Evolutionary conservation across 2,888 invertebrate genomes (phyloP).

Genomic region (Halictus quadricinctus): DNA sequence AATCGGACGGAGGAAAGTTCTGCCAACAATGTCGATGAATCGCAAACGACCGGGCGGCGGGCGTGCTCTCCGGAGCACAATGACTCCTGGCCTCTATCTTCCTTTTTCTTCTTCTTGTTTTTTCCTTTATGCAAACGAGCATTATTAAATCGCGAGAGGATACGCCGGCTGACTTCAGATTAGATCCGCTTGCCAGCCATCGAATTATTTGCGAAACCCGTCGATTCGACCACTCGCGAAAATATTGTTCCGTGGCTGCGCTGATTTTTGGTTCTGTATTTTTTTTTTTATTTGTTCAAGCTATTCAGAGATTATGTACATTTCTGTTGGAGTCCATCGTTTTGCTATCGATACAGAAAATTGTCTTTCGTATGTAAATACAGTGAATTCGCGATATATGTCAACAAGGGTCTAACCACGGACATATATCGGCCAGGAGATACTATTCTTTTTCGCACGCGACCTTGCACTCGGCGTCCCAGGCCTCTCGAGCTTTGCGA

Average conservation of each 20-base stretch:
- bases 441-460: too few species aligned
- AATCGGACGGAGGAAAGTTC: slow-evolving; percentile 68
- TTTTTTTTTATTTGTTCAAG: too few species aligned
- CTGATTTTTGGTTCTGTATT: neutral
- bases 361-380: too few species aligned
- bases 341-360: too few species aligned
- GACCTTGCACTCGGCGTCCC: too few species aligned
- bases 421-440: too few species aligned
- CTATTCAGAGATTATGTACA: too few species aligned
- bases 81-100: neutral
- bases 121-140: neutral
- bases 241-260: neutral
- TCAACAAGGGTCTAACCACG: too few species aligned
- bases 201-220: neutral
- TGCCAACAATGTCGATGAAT: slow-evolving; percentile 46
- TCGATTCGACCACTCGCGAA: neutral
- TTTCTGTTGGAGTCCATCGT: too few species aligned
- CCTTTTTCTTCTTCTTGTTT: neutral
- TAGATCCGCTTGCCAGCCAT: neutral
- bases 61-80: slow-evolving; percentile 2
- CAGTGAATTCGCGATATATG: too few species aligned
- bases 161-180: neutral
- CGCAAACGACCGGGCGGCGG: slow-evolving; percentile 20
- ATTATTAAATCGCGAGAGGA: neutral
- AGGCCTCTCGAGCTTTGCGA: too few species aligned